These are phyloP conservation scores for Megalops atlanticus DNA, from an alignment of 2,113 vertebrate species.

Conservation along the genomic window DNA sequence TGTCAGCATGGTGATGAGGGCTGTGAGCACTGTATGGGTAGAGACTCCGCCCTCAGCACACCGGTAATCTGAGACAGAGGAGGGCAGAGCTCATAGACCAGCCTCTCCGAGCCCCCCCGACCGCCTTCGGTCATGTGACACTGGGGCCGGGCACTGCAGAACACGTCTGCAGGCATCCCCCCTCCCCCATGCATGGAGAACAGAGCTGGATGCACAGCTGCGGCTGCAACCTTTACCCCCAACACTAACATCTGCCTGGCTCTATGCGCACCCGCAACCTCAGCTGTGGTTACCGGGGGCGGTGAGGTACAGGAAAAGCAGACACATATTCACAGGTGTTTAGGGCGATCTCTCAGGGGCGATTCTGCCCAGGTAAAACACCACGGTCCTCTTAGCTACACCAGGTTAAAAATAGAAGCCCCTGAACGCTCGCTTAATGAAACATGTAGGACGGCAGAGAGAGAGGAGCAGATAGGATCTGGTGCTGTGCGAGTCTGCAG, in stretches of 20 bases:
- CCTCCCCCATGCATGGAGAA: background rate
- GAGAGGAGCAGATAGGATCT: background rate
- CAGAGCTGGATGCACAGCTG: background rate
- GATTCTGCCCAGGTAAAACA: background rate
- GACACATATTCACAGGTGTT: no score
- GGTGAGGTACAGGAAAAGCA: background rate
- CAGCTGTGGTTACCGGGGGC: background rate
- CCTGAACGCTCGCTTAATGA: background rate
- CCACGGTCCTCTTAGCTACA: background rate
- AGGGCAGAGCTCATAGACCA: no score
- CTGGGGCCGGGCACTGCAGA: background rate
- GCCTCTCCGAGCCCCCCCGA: background rate
- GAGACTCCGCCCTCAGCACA: no score
- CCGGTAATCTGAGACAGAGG: no score
- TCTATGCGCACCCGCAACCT: background rate
- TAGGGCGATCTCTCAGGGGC: background rate
- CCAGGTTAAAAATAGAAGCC: constrained; percentile 18
- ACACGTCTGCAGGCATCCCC: background rate
- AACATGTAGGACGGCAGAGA: constrained; percentile 13
- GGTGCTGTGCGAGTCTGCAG: background rate
- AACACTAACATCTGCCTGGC: background rate
- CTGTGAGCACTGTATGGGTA: no score
- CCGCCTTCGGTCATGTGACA: background rate
- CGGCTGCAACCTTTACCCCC: background rate
- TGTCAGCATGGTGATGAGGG: no score